phyloP scores from a whole-genome alignment of 2,113 vertebrate genomes.

The Prinia subflava region DNA sequence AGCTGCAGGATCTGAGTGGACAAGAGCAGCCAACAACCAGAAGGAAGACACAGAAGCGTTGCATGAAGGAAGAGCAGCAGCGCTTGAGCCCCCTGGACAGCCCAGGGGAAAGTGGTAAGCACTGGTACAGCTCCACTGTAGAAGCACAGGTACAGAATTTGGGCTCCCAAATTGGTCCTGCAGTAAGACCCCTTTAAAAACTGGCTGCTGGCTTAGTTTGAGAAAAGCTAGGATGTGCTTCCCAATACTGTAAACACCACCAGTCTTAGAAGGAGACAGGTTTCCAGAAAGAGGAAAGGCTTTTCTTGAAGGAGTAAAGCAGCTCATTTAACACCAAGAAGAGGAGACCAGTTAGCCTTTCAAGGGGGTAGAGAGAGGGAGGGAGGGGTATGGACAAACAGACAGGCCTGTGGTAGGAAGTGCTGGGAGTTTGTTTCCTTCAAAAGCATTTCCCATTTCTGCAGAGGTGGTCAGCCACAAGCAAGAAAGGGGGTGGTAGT shows the following conservation, averaged over 20 bases:
- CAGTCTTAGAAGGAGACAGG: background rate
- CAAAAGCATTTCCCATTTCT: background rate
- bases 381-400: background rate
- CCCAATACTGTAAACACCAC: background rate
- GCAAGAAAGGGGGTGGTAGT: background rate
- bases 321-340: background rate
- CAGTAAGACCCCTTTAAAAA: background rate
- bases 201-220: background rate
- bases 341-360: background rate
- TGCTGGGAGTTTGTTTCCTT: background rate
- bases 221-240: background rate
- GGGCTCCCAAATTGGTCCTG: background rate
- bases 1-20: background rate
- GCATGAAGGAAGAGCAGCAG: background rate
- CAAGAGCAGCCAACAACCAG: background rate
- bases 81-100: background rate
- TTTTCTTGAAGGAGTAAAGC: background rate
- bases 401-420: background rate
- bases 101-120: background rate
- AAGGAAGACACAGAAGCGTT: background rate
- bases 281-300: background rate
- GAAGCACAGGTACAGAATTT: background rate
- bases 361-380: background rate
- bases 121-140: background rate
- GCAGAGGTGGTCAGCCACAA: background rate